A percentile compares a stretch with the other conserved stretches of the same genome.
Evolutionary conservation across 1,140 invertebrate genomes (phyloP).

Genomic region (Zaprionus vittiger): DNA sequence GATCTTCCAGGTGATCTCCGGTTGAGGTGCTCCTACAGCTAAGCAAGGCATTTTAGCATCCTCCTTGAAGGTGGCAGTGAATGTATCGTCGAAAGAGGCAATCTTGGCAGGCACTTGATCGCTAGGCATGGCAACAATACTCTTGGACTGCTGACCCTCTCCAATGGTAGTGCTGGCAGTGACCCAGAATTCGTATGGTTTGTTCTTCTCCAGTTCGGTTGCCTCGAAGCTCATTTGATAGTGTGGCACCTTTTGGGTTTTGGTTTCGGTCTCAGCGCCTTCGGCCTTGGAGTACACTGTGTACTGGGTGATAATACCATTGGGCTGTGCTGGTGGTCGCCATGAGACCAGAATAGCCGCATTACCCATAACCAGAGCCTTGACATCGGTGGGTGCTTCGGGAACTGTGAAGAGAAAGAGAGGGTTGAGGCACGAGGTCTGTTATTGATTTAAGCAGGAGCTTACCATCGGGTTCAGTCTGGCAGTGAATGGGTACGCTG

Average conservation of each 20-base stretch:
- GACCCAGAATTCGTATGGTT: constrained; percentile 97
- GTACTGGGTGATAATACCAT: constrained; percentile 96
- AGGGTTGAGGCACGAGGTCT: neutral
- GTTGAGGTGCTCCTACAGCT: constrained; percentile 94
- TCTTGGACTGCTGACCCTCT: constrained; percentile 94
- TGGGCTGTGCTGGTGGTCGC: constrained; percentile 95
- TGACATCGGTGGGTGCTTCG: constrained; percentile 95
- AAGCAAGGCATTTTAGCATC: constrained; percentile 95
- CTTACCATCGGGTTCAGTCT: constrained; percentile 97
- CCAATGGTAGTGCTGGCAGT: constrained; percentile 96
- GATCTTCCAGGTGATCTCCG: constrained; percentile 94
- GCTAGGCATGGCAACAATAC: constrained; percentile 92
- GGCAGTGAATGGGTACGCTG: constrained; percentile 95
- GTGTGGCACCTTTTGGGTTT: constrained; percentile 87
- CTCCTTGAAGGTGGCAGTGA: constrained; percentile 95
- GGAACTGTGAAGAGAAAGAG: constrained; percentile 88
- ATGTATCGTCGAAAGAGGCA: constrained; percentile 95
- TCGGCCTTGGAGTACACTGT: constrained; percentile 95
- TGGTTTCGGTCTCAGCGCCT: constrained; percentile 88
- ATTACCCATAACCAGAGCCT: constrained; percentile 95
- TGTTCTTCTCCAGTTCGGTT: constrained; percentile 91
- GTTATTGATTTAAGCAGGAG: neutral
- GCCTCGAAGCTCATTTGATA: constrained; percentile 92
- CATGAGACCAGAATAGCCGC: constrained; percentile 97
- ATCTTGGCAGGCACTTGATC: constrained; percentile 96